Evolutionary conservation across 2,113 vertebrate genomes (phyloP).

Genomic region (Machaerirhynchus nigripectus): DNA sequence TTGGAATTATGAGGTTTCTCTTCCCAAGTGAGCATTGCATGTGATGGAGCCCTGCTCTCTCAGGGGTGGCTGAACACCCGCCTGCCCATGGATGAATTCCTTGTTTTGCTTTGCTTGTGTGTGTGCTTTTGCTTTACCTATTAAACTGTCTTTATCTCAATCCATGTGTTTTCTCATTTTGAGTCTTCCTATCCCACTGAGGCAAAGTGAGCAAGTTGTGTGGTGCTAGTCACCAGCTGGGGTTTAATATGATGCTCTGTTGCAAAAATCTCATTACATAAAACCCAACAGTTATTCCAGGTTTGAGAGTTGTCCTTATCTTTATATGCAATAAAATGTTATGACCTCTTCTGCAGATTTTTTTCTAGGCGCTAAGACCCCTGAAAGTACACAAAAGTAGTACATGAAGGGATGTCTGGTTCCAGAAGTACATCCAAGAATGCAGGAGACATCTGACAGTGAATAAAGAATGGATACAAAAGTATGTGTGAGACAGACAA

Average conservation of each 20-base stretch:
- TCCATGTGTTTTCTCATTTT: background rate
- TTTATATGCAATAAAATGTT: background rate
- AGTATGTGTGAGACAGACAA: background rate
- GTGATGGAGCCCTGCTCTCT: background rate
- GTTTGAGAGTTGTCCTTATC: background rate
- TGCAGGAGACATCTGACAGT: background rate
- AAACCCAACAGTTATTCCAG: background rate
- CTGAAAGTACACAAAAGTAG: background rate
- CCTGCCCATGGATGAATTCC: background rate
- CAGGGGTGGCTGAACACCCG: fast-evolving
- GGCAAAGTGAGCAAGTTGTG: background rate
- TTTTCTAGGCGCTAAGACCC: background rate
- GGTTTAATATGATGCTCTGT: fast-evolving
- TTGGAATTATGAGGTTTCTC: background rate
- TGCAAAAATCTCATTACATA: background rate
- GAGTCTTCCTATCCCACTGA: background rate
- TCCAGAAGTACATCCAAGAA: background rate
- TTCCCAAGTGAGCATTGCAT: background rate
- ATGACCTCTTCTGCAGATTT: background rate
- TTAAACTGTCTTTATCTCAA: background rate
- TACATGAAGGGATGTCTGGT: background rate
- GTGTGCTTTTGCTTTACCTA: background rate
- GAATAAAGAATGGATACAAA: background rate
- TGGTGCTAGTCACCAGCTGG: too few species aligned
- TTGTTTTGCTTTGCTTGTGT: background rate